Evolutionary conservation across 2,113 vertebrate genomes (phyloP), one percentile per base, ranked within the genome.

Genomic region (Dolichallabes microphthalmus): DNA sequence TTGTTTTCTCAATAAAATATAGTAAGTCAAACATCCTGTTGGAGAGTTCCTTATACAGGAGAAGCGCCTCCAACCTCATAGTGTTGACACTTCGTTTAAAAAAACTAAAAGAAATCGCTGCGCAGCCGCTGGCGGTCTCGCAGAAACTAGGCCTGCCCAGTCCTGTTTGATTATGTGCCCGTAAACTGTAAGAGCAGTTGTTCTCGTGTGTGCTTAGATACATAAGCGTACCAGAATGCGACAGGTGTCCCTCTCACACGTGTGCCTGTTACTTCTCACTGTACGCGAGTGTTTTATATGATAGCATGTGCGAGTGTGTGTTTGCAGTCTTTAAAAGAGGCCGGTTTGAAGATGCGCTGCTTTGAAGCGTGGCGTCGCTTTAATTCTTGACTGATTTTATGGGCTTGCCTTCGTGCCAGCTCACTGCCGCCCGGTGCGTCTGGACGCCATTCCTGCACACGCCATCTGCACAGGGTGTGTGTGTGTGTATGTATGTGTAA

Each of bases 301-400:
- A 90, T 86, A 89, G 86, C 35, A 17, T 77, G 84, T 90, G 89
- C 66, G 85, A 73, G 27, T 85, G 88, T 91, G 91, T 87, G 89
- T 89, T 89, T 88, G 71, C 86, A 69, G 63, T 58, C 27, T 79
- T 52, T 89, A 90, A 85, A 86, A 87, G 15, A 86, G 63, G 77
- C 86, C 82, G 80, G 88, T 90, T 89, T 90, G 88, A 90, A 83
- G 81, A 87, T 86, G 3, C 64, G 76, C 32, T 22, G 12, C 89
- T 93, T 92, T 92, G 90, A 94, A 91, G 90, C 52, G 77, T 80
- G 3, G 78, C 85, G 25, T 90, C 30, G 20, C 85, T 89, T 82
- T 87, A 87, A 89, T 30, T 82, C 80, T 90, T 82, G 88, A 90
- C 90, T 87, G 91, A 91, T 91, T 93, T 93, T 92, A 91, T 74